Conservation (phyloP, 1,140 invertebrate species). For the Ceratosolen solmsi region DNA sequence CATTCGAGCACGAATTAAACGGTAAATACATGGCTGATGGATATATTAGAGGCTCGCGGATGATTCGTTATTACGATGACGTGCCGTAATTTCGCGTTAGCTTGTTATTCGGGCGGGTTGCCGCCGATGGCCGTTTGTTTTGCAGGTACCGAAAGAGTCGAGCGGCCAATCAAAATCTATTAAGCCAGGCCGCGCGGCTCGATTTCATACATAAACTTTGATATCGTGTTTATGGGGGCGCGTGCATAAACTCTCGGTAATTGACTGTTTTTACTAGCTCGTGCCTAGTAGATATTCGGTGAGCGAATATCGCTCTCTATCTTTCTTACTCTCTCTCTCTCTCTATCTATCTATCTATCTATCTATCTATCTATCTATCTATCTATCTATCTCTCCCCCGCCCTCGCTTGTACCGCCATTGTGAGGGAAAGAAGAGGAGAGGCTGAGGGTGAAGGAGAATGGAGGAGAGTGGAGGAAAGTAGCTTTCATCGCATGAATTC, state of each 20-base stretch:
- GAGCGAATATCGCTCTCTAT: too few species aligned
- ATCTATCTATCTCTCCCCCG: too few species aligned
- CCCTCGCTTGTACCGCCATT: too few species aligned
- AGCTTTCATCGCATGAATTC: conserved; percentile 3
- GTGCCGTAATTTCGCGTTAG: conserved; percentile 13
- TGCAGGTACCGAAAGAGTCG: background rate
- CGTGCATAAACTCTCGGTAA: conserved; percentile 31
- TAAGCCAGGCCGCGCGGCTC: background rate
- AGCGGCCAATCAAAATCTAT: conserved; percentile 33
- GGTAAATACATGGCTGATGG: conserved; percentile 13
- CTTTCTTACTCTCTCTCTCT: too few species aligned
- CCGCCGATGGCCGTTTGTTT: conserved; percentile 16
- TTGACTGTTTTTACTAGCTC: conserved; percentile 1
- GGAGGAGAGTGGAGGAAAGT: background rate
- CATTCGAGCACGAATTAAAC: conserved; percentile 14
- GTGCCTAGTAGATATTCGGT: background rate
- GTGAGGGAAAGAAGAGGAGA: too few species aligned
- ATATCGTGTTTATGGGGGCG: conserved; percentile 27
- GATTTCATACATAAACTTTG: conserved; percentile 30
- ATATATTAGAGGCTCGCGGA: background rate
- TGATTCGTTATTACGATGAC: conserved; percentile 33
- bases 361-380: too few species aligned
- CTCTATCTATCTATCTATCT: too few species aligned
- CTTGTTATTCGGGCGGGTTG: conserved; percentile 12
- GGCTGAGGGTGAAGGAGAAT: too few species aligned